phyloP scores from a whole-genome alignment of 2,888 invertebrate species.

The Latrodectus hesperus region DNA sequence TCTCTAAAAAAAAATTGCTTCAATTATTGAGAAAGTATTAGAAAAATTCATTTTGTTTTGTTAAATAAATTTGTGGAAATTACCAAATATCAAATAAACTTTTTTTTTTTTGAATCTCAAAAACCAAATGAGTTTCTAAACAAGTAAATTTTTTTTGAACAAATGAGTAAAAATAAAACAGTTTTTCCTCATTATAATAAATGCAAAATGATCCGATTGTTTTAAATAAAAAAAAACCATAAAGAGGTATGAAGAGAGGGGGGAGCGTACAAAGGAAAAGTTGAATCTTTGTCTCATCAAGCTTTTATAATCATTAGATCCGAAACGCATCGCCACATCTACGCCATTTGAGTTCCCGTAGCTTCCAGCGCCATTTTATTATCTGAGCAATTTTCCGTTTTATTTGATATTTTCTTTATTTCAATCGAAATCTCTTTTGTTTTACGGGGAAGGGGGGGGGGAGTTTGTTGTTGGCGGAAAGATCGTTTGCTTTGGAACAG shows the following conservation, averaged over 20 bases:
- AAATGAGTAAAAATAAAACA: neutral
- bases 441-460: constrained; percentile 8
- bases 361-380: constrained; percentile 44
- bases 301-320: constrained; percentile 4
- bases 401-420: constrained; percentile 40
- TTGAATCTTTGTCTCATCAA: neutral
- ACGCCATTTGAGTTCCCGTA: constrained; percentile 25
- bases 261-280: no score
- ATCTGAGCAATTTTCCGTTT: constrained; percentile 29
- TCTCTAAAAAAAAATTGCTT: no score
- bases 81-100: no score
- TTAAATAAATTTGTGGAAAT: no score
- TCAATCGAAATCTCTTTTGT: constrained; percentile 39
- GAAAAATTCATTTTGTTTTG: no score
- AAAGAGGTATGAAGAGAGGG: neutral
- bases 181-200: neutral
- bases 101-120: no score
- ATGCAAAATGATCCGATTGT: neutral
- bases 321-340: constrained; percentile 23
- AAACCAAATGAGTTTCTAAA: no score
- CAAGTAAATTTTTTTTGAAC: neutral
- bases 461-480: neutral
- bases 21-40: no score
- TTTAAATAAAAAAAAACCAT: neutral
- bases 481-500: constrained; percentile 28